Evolutionary conservation across 2,797 vertebrate species (phyloP).

Genomic region (Sebastes reedi): DNA sequence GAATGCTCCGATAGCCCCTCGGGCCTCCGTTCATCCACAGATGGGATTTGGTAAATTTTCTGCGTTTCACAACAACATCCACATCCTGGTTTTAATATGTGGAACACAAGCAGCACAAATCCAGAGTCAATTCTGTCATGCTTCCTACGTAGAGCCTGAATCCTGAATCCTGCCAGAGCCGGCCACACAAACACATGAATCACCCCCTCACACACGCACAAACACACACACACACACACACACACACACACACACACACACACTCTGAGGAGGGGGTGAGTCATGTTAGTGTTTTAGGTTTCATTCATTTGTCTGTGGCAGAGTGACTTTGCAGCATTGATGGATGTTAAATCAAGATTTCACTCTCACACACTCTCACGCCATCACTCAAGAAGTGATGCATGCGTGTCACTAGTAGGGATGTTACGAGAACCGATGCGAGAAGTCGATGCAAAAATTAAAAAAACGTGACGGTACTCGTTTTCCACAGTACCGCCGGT

Average conservation of each 20-base stretch:
- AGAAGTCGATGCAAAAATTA: too few species aligned
- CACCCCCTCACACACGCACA: neutral
- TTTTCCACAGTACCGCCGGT: too few species aligned
- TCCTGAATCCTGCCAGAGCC: conserved; percentile 40
- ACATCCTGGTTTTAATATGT: conserved; percentile 62
- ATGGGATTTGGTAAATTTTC: conserved; percentile 63
- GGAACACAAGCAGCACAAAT: conserved; percentile 68
- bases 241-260: neutral
- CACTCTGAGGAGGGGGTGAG: neutral
- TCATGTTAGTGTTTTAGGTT: neutral
- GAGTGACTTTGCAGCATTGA: conserved; percentile 1
- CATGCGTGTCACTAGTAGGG: neutral
- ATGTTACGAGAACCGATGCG: too few species aligned
- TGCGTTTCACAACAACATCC: conserved; percentile 57
- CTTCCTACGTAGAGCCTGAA: conserved; percentile 47
- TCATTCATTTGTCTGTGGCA: conserved; percentile 9
- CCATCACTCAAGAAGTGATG: neutral
- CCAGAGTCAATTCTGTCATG: conserved; percentile 50
- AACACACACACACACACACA: neutral
- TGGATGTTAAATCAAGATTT: neutral
- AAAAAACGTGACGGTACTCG: too few species aligned
- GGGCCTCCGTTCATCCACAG: conserved; percentile 56
- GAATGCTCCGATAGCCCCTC: conserved; percentile 18
- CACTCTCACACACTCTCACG: neutral
- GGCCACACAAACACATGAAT: conserved; percentile 6